Conservation (phyloP, 1,140 invertebrate genomes). For the Pogonomyrmex barbatus region DNA sequence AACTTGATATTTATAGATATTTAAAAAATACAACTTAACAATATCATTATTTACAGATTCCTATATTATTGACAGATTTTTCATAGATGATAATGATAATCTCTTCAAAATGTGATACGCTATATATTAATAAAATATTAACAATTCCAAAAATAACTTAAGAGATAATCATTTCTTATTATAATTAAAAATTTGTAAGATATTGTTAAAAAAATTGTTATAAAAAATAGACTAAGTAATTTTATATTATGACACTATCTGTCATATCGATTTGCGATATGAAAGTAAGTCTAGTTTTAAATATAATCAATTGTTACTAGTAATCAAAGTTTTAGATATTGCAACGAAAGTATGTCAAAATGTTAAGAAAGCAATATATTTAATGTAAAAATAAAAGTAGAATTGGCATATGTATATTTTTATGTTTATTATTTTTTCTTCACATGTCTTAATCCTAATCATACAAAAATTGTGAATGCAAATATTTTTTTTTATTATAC, state of each 20-base stretch:
- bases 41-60: conserved; percentile 7
- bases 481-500: not conserved
- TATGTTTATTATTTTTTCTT: not conserved
- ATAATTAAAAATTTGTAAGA: not conserved
- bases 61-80: conserved; percentile 15
- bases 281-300: not conserved
- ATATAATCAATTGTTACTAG: conserved; percentile 22
- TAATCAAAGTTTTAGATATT: not conserved
- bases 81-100: not conserved
- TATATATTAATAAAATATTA: not conserved
- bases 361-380: not conserved
- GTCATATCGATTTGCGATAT: conserved; percentile 30
- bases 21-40: not conserved
- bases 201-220: not conserved
- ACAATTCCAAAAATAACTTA: not conserved
- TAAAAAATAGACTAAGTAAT: not conserved
- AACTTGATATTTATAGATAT: not conserved
- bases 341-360: not conserved
- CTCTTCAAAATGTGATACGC: not conserved
- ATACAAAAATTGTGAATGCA: no score
- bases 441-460: no score
- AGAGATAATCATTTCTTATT: not conserved
- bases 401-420: not conserved
- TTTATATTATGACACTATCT: not conserved
- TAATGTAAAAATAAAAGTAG: not conserved